These are phyloP conservation scores for Cyprinus carpio DNA, from an alignment of 2,113 vertebrate species.

Conservation along the genomic window DNA sequence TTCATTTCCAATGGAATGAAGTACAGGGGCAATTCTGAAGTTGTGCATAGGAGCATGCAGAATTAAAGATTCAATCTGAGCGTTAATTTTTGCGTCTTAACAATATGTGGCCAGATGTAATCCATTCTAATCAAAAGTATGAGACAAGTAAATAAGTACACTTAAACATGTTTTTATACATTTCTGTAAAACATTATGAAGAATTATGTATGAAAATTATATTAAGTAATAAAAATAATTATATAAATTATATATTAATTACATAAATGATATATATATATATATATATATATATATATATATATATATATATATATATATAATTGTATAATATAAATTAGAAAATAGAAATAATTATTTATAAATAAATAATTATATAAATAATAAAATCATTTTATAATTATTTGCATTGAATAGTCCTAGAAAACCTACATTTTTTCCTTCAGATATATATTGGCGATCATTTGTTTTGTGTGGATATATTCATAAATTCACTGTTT, in stretches of 20 bases:
- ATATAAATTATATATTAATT: too few relatives aligned
- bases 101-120: neutral
- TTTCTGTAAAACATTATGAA: neutral
- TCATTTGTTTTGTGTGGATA: too few relatives aligned
- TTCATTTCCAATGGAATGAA: neutral
- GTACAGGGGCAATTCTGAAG: neutral
- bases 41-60: neutral
- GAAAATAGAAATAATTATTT: too few relatives aligned
- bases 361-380: too few relatives aligned
- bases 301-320: too few relatives aligned
- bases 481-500: too few relatives aligned
- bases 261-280: too few relatives aligned
- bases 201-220: neutral
- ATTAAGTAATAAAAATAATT: too few relatives aligned
- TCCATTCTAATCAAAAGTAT: neutral
- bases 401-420: neutral
- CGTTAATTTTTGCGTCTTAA: neutral
- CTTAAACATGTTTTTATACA: neutral
- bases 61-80: neutral
- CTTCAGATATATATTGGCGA: too few relatives aligned
- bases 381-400: too few relatives aligned
- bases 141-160: neutral
- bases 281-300: too few relatives aligned
- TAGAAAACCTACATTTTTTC: too few relatives aligned
- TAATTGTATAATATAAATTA: neutral